Evolutionary conservation across 2,888 invertebrate species (phyloP), one percentile per base, ranked within the genome.

Genomic region (Protula sp.): DNA sequence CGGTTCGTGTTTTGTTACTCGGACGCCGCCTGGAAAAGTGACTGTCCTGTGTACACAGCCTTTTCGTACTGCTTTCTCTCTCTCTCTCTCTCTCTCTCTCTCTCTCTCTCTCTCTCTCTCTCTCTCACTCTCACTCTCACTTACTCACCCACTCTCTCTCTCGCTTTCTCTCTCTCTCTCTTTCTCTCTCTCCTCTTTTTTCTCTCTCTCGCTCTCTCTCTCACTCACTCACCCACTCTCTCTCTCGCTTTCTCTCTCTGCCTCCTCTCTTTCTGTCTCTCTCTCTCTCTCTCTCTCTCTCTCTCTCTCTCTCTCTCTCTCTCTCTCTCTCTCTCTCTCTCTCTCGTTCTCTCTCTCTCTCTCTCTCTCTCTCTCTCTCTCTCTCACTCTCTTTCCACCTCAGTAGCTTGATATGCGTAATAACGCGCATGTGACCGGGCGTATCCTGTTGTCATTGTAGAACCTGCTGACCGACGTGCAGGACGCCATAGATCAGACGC

Each of bases 401-500:
- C 22, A 3, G 4, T 47, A n/a, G n/a, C n/a, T n/a, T n/a, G n/a
- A n/a, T n/a, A n/a, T n/a, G n/a, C 24, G n/a, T 24, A 19, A 50
- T 9, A 50, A 48, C 24, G 4, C 50, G 19, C 3, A 9, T n/a
- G 14, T 14, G 27, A 5, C 9, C 9, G 9, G 2, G 24, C 1
- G 19, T 1, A 28, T 22, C 2, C 28, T 26, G 9, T 50, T 50
- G 26, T 2, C 19, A 19, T 50, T 28, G 22, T 28, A 50, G 50
- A 1, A 14, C 2, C 50, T 50, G 14, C 26, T 27, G 24, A 50
- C 50, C 14, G 28, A 19, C 9, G 19, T 50, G 22, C 29, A 53
- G 19, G 22, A 28, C 4, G 56, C 48, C 28, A 22, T 56, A 5
- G n/a, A 4, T 2, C 2, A 24, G 51, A 81, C 81, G 2, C 61